Evolutionary conservation across 1,140 invertebrate species (phyloP), one percentile per base, ranked within the genome.

Genomic region (Hypothenemus hampei): DNA sequence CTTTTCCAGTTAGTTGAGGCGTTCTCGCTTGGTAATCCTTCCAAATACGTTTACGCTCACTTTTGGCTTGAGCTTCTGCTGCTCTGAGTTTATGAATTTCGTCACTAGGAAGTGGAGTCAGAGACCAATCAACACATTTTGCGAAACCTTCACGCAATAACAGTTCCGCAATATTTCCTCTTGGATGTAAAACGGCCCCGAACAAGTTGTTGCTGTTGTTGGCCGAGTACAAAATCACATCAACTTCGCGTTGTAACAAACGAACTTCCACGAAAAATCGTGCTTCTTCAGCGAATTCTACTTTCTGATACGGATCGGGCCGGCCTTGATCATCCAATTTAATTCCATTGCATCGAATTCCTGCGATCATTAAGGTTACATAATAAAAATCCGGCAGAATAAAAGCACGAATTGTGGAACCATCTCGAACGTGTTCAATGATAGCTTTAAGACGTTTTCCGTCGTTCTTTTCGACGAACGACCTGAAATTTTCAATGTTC

Each of bases 81-180:
- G 84, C 77, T 72, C 93, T 74, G 3, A 97, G 75, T 66, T 89
- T 89, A 23, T 93, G 86, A 29, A 51, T 51, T 19, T 87, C 81
- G 40, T 79, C 83, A 40, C 80, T 76, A 69, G 89, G 89, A 65
- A 94, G 89, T 26, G 88, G 84, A 20, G 83, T 87, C 72, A 99
- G 88, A 6, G 91, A 95, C 94, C 94, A 97, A 69, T 98, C 95
- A n/a, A 98, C 91, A 69, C 94, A 98, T 67, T 84, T 86, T 0
- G 93, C 97, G 66, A 96, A 93, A 18, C 97, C 67, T 47, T 66
- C 67, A 57, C 75, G 82, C 41, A 99, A 69, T 31, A 99, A 74
- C 35, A 86, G 78, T 69, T 98, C 95, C 0, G 97, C 94, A 73
- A 99, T 99, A 67, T 98, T 98, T 75, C 55, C 75, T 65, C 81